Evolutionary conservation across 2,113 vertebrate genomes (phyloP).

Genomic region (Gulo gulo): DNA sequence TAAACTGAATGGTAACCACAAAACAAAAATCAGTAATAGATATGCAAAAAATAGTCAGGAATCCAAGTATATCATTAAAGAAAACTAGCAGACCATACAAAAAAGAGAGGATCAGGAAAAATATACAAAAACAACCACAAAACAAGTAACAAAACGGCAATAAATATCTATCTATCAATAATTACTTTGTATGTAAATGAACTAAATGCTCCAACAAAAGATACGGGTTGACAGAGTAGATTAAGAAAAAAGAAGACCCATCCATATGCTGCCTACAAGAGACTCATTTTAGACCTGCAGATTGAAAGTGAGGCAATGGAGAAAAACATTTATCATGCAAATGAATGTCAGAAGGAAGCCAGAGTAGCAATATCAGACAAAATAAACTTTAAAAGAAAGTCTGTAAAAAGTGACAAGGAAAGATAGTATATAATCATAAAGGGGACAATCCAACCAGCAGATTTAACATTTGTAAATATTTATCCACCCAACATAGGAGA

Average conservation of each 20-base stretch:
- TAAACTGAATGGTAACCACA: background rate
- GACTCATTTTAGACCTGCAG: background rate
- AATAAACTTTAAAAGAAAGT: background rate
- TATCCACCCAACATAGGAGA: background rate
- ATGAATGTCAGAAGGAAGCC: background rate
- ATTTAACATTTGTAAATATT: background rate
- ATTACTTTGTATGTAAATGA: background rate
- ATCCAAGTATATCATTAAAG: background rate
- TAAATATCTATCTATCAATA: background rate
- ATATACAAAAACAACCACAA: background rate
- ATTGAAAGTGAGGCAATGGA: background rate
- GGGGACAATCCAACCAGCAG: background rate
- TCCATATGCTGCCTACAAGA: background rate
- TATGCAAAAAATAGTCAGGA: background rate
- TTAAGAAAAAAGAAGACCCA: background rate
- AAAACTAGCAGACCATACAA: background rate
- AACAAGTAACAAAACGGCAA: background rate
- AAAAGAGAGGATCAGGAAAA: background rate
- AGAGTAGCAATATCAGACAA: background rate
- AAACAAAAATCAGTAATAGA: background rate
- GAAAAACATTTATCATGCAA: background rate
- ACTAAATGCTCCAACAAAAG: background rate
- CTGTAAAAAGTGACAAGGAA: background rate
- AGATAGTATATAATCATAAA: background rate
- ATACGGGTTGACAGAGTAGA: background rate